A percentile compares a stretch with the other conserved stretches of the same genome.
Evolutionary conservation across 1,140 invertebrate species (phyloP).

Genomic region (Eufriesea mexicana): DNA sequence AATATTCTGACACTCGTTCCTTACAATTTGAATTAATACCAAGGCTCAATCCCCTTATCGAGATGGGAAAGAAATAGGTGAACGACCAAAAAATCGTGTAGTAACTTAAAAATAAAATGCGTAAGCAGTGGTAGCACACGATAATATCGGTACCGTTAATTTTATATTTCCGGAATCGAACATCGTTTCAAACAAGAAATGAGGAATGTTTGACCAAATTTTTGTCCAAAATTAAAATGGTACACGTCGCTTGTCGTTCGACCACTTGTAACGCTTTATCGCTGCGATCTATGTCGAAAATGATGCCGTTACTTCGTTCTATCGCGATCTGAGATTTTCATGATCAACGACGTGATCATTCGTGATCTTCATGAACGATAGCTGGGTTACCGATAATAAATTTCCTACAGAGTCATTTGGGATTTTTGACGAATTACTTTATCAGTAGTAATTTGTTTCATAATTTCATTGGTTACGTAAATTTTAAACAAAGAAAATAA

Average conservation of each 20-base stretch:
- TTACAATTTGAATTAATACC: not conserved
- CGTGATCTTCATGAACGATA: not conserved
- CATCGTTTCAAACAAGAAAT: not conserved
- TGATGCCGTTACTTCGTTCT: conserved; percentile 12
- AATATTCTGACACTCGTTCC: too few species aligned
- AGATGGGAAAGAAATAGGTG: not conserved
- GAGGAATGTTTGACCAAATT: not conserved
- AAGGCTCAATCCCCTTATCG: not conserved
- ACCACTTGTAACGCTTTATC: not conserved
- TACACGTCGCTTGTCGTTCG: not conserved
- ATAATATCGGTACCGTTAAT: conserved; percentile 19
- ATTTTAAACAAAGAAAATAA: too few species aligned
- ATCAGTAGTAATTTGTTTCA: not conserved
- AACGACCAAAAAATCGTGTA: not conserved
- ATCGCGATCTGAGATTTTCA: conserved; percentile 20
- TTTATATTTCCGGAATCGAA: conserved; percentile 1
- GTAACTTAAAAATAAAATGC: not conserved
- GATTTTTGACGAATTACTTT: not conserved
- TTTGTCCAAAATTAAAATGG: not conserved
- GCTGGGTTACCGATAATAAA: too few species aligned
- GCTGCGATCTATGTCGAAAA: not conserved
- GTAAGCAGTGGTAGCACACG: too few species aligned
- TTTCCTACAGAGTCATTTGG: not conserved
- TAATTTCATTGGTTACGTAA: too few species aligned
- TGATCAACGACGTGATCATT: not conserved